Evolutionary conservation across 2,113 vertebrate genomes (phyloP), one percentile per base, ranked within the genome.

Genomic region (Paracyprichromis sp.): DNA sequence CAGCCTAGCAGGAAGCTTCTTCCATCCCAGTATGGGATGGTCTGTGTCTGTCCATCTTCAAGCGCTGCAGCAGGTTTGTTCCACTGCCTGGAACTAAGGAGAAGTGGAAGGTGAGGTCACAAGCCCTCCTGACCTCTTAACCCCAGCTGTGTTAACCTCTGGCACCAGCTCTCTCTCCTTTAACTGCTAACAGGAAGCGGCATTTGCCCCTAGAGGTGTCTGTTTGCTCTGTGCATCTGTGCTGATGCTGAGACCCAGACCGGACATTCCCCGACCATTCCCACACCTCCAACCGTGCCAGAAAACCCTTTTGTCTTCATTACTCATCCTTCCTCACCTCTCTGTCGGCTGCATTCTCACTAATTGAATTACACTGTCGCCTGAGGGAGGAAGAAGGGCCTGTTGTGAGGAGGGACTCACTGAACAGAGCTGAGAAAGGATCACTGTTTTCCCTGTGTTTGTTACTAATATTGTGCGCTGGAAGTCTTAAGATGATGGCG

Each of bases 71-170:
- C 90, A 93, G 90, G 93, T 95, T 95, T 93, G 93, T 95, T 95
- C 94, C 95, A 92, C 90, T 88, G 86, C 80, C 90, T 95, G 89
- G 84, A 92, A 93, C 92, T 90, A 81, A 93, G 88, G 88, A 87
- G 90, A 87, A 91, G 91, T 89, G 79, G 73, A 87, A 93, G 94
- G 92, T 93, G 91, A 95, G 92, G 91, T 93, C 85, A 73, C 80
- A 9, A 16, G 86, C 24, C 84, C 93, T 36, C 52, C 29, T 86
- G 90, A 95, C 89, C 91, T 91, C 61, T 71, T 71, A 36, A 89
- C 86, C 89, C 86, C 85, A 89, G 91, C 92, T 92, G 91, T 94
- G 94, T 93, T 94, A 94, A 95, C 94, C 90, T 93, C 89, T 94
- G 86, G 54, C 91, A 86, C 84, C 3, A 71, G 57, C 82, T 84